phyloP scores from a whole-genome alignment of 2,113 vertebrate genomes.

The Rhea americana region DNA sequence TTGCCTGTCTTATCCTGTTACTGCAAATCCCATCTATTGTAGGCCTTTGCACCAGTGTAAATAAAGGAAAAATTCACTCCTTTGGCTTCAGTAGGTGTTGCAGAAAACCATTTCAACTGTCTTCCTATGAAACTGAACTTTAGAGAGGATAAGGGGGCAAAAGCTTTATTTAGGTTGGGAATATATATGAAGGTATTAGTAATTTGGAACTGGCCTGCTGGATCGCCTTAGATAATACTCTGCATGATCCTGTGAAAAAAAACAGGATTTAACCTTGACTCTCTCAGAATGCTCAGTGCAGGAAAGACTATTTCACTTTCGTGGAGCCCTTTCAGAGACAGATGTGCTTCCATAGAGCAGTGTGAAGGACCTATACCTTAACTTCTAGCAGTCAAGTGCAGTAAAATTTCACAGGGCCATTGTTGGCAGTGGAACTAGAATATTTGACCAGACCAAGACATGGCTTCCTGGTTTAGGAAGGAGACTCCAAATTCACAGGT shows the following conservation, averaged over 20 bases:
- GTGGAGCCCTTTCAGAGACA: neutral
- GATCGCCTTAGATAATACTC: neutral
- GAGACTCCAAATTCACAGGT: neutral
- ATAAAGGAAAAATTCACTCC: neutral
- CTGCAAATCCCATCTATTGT: neutral
- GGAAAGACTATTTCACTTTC: neutral
- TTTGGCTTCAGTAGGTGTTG: neutral
- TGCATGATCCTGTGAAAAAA: neutral
- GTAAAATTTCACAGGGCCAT: neutral
- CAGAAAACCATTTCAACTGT: neutral
- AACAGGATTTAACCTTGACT: neutral
- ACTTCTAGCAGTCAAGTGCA: neutral
- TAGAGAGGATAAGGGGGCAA: neutral
- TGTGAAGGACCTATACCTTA: neutral
- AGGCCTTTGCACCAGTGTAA: neutral
- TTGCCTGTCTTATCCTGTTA: neutral
- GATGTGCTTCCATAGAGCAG: neutral
- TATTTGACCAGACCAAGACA: neutral
- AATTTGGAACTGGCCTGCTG: neutral
- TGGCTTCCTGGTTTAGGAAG: neutral
- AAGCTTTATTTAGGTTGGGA: neutral
- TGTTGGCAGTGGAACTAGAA: neutral
- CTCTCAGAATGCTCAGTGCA: neutral
- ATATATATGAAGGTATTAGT: neutral
- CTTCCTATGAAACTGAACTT: neutral